phyloP scores from a whole-genome alignment of 2,797 vertebrate genomes.

The Muscicapa striata region DNA sequence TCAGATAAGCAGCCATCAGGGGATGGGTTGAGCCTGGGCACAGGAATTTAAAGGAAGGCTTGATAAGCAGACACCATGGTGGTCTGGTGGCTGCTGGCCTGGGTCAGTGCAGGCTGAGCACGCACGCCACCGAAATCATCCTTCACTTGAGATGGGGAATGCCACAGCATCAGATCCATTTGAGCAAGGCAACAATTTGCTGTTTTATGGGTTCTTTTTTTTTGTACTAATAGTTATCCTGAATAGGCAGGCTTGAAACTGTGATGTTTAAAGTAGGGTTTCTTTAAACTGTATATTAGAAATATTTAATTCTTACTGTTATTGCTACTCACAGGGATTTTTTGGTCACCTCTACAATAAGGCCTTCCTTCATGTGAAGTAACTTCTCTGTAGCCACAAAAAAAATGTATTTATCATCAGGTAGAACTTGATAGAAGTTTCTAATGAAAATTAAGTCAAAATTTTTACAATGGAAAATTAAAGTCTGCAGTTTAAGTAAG shows the following conservation, averaged over 20 bases:
- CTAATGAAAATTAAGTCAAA: neutral
- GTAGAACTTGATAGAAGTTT: constrained; percentile 8
- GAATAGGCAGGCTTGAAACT: constrained; percentile 28
- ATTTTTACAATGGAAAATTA: neutral
- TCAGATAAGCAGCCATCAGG: neutral
- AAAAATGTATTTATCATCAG: neutral
- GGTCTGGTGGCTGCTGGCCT: neutral
- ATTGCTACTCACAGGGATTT: neutral
- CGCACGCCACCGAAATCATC: neutral
- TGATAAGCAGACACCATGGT: neutral
- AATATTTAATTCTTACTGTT: constrained; percentile 5
- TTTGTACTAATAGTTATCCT: neutral
- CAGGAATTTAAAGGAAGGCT: neutral
- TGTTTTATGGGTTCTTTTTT: neutral
- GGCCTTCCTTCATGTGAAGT: neutral
- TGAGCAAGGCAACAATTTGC: neutral
- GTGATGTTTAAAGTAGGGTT: constrained; percentile 31
- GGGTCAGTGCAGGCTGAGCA: rapidly evolving
- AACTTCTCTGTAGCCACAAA: neutral
- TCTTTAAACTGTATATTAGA: constrained; percentile 19
- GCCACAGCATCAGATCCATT: neutral
- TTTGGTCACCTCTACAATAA: neutral
- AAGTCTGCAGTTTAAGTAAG: neutral
- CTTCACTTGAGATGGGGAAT: neutral
- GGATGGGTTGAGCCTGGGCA: neutral